A percentile compares a stretch with the other conserved stretches of the same genome.
Evolutionary conservation across 2,797 vertebrate genomes (phyloP).

Genomic region (Pipistrellus pygmaeus): DNA sequence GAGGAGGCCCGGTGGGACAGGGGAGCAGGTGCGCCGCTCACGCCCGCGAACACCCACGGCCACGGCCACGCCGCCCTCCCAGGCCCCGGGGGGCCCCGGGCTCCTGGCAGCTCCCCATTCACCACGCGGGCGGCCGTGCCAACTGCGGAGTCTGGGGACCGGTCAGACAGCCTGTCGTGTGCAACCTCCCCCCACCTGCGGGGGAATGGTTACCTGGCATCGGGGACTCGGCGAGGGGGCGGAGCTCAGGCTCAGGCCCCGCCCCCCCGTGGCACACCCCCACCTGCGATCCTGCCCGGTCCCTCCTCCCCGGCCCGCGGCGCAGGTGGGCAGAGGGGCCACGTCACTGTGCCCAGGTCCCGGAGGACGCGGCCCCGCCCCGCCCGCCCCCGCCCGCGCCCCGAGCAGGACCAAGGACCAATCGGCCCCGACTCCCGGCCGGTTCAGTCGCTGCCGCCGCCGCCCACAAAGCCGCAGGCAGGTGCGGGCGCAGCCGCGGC

Average conservation of each 20-base stretch:
- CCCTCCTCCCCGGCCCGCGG: background rate
- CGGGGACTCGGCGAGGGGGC: background rate
- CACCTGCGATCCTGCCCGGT: background rate
- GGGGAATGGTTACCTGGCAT: background rate
- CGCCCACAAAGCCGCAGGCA: conserved; percentile 55
- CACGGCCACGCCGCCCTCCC: background rate
- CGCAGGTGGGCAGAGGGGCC: conserved; percentile 66
- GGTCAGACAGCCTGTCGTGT: background rate
- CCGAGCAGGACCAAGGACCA: conserved; percentile 29
- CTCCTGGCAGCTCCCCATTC: background rate
- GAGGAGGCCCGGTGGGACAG: fast-evolving
- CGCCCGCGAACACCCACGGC: background rate
- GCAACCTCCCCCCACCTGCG: background rate
- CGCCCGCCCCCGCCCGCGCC: background rate
- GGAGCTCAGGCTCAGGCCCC: background rate
- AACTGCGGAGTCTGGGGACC: background rate
- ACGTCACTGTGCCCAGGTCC: conserved; percentile 78
- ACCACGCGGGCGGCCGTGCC: background rate
- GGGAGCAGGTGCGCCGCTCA: conserved; percentile 52
- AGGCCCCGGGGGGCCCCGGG: fast-evolving
- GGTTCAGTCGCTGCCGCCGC: conserved; percentile 47
- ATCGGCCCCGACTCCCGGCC: conserved; percentile 38
- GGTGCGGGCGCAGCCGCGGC: conserved; percentile 60
- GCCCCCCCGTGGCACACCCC: background rate
- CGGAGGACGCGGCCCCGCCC: conserved; percentile 51